Base-by-base conservation (phyloP, 37 sponge, comb jelly and placozoan species). In the Geodia barretti region DNA sequence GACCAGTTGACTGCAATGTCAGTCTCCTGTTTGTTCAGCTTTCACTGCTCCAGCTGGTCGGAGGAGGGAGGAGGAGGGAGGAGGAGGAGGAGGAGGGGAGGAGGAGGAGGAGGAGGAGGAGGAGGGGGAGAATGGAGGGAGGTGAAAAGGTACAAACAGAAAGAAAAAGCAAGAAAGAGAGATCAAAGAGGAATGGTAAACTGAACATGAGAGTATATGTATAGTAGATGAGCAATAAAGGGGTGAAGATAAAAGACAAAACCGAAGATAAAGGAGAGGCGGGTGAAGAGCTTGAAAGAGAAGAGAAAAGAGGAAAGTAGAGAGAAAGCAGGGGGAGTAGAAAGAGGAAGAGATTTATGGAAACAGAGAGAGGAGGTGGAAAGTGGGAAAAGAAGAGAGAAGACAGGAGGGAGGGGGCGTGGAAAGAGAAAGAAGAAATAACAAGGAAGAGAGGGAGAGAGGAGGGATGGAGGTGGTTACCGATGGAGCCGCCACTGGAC, bases 1-100 rank as follows among this genome's bases (percentile, higher is more conserved):
- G 95, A 63, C 99, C 99, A 98, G 83, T 98, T 98, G 72, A 98
- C 82, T 17, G 99, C 95, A 81, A 98, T 98, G 82, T 98, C 99
- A 5, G 99, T 86, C 82, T 96, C 91, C 71, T 94, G 87, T 75
- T 98, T 98, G 88, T 98, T 98, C 79, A 98, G 75, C 82, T 98
- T n/a, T 98, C 59, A 98, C 84, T 1, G 99, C 99, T 60, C 89
- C 97, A 73, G 99, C 99, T 98, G 41, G 4, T n/a, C 3, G 30
- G 43, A 25, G 61, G 26, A 30, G 75, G 36, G 60, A 17, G 30
- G 36, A 4, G 9, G 54, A 14, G 7, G 54, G 54, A 17, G 54
- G 54, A 17, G 54, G 54, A 17, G 54, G 54, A 14, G 54, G 54
- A 75, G n/a, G 42, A 32, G 54, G 60, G 37, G 76, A 14, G 76